Evolutionary conservation across 2,888 invertebrate species (phyloP).

Genomic region (Rapana venosa): DNA sequence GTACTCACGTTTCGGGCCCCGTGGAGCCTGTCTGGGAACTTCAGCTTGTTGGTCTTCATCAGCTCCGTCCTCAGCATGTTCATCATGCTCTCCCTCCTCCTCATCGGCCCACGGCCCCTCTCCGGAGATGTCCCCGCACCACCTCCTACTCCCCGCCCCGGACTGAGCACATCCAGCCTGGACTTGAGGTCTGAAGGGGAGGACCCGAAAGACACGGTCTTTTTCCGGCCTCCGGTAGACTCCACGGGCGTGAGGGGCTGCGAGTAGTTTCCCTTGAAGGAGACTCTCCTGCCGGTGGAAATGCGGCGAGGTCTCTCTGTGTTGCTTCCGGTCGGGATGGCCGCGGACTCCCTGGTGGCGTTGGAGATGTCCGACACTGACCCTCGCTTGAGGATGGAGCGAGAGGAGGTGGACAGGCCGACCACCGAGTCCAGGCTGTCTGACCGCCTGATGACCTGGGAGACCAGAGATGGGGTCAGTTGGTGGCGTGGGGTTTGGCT

Average conservation of each 20-base stretch:
- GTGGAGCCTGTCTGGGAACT: background rate
- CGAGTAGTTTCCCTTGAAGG: conserved; percentile 11
- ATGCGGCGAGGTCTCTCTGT: conserved; percentile 11
- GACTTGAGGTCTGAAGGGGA: background rate
- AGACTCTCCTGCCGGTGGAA: conserved; percentile 13
- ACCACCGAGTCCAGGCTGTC: conserved; percentile 6
- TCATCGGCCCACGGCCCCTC: background rate
- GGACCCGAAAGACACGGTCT: conserved; percentile 12
- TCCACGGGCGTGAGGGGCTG: background rate
- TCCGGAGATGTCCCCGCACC: background rate
- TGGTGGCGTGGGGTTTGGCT: no score
- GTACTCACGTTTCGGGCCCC: background rate
- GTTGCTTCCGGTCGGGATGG: background rate
- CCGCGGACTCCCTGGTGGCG: background rate
- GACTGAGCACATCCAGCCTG: no score
- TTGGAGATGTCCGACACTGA: background rate
- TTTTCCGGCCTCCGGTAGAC: background rate
- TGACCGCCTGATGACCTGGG: conserved; percentile 10
- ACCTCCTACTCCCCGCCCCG: background rate
- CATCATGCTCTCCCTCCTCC: conserved; percentile 30
- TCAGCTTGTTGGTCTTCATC: conserved; percentile 26
- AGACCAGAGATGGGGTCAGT: background rate
- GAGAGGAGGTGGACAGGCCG: background rate
- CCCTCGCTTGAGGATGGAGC: conserved; percentile 21
- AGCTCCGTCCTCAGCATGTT: conserved; percentile 16